A percentile compares a stretch with the other conserved stretches of the same genome.
Evolutionary conservation across 1,140 invertebrate species (phyloP).

Genomic region (Coelopa frigida): DNA sequence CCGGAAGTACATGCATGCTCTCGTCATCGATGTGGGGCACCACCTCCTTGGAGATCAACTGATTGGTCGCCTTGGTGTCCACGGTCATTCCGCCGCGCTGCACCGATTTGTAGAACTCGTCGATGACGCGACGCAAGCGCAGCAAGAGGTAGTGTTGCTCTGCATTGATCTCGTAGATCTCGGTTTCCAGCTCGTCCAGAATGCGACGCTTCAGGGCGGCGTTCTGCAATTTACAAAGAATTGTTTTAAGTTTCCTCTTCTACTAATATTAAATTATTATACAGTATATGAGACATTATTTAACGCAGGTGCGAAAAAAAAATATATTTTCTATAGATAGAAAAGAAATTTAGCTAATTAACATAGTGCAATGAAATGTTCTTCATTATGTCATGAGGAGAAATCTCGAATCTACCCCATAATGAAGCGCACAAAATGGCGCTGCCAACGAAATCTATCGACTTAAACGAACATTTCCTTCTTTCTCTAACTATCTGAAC

Average conservation of each 20-base stretch:
- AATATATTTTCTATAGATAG: too few relatives aligned
- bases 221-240: conserved; percentile 19
- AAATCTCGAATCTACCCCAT: too few relatives aligned
- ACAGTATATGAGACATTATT: too few relatives aligned
- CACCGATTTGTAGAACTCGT: conserved; percentile 26
- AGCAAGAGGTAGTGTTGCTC: conserved; percentile 34
- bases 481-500: too few relatives aligned
- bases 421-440: too few relatives aligned
- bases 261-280: too few relatives aligned
- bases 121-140: conserved; percentile 25
- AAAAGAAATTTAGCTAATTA: too few relatives aligned
- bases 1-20: conserved; percentile 23
- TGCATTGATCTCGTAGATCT: conserved; percentile 39
- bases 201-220: conserved; percentile 37
- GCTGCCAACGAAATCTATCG: too few relatives aligned
- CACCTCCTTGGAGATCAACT: conserved; percentile 26
- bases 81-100: conserved; percentile 21
- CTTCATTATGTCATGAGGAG: too few relatives aligned
- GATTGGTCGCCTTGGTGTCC: conserved; percentile 21
- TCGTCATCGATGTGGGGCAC: conserved; percentile 29
- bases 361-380: too few relatives aligned
- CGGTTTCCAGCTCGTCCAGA: conserved; percentile 34
- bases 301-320: too few relatives aligned
- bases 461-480: too few relatives aligned
- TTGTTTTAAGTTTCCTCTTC: not conserved